Conservation (phyloP, 1,140 invertebrate species). For the Bicyclus anynana region DNA sequence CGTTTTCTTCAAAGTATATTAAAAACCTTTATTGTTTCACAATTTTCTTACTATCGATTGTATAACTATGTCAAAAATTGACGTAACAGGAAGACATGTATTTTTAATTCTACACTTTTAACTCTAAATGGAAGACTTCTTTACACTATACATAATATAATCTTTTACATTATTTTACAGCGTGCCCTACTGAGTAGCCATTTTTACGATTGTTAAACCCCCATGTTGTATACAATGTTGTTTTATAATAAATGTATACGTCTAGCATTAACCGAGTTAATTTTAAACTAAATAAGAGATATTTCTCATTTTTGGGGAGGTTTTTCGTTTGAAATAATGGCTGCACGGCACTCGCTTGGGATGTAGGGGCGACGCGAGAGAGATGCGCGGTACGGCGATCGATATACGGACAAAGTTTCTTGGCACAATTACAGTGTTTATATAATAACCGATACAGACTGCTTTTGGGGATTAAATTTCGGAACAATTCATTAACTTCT, state of each 20-base stretch:
- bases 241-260: neutral
- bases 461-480: too few relatives aligned
- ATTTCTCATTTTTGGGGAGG: constrained; percentile 35
- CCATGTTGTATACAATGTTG: constrained; percentile 3
- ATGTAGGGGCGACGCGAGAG: constrained; percentile 37
- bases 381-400: constrained; percentile 55
- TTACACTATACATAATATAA: constrained; percentile 51
- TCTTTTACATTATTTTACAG: constrained; percentile 45
- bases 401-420: constrained; percentile 39
- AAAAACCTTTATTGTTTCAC: neutral
- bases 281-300: constrained; percentile 11
- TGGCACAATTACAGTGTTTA: constrained; percentile 21
- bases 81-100: constrained; percentile 52
- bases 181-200: constrained; percentile 40
- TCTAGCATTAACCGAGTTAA: neutral
- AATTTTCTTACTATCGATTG: constrained; percentile 15
- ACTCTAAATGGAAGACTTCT: constrained; percentile 69
- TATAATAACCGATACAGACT: too few relatives aligned
- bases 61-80: constrained; percentile 39
- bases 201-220: constrained; percentile 16
- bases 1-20: constrained; percentile 7
- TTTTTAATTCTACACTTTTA: constrained; percentile 39
- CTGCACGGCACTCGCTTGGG: constrained; percentile 31
- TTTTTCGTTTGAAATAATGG: constrained; percentile 49
- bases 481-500: too few relatives aligned